These are phyloP conservation scores for Clangula hyemalis DNA, from an alignment of 2,797 vertebrate species.

Conservation along the genomic window DNA sequence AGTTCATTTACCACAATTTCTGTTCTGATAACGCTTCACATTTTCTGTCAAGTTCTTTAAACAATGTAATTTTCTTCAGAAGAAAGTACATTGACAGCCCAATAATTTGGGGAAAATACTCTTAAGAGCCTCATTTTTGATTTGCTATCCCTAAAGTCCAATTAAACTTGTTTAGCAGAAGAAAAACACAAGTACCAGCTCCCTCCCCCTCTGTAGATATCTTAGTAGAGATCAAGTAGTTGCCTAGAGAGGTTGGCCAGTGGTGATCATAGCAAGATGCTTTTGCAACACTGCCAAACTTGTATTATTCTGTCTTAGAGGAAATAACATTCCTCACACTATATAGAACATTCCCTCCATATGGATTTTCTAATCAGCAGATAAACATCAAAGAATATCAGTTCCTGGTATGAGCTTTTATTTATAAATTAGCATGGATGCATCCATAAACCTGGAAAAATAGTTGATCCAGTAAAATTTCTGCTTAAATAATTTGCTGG, in stretches of 20 bases:
- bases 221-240: neutral
- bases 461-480: neutral
- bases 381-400: neutral
- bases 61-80: neutral
- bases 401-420: neutral
- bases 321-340: neutral
- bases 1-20: neutral
- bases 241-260: neutral
- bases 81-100: neutral
- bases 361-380: neutral
- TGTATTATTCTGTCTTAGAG: neutral
- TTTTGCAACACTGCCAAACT: neutral
- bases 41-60: slow-evolving; percentile 31
- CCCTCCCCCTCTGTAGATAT: neutral
- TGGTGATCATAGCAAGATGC: neutral
- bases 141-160: neutral
- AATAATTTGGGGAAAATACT: neutral
- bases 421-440: neutral
- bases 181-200: neutral
- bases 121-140: neutral
- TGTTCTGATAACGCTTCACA: neutral
- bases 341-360: neutral
- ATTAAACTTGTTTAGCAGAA: neutral
- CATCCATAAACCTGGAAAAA: neutral
- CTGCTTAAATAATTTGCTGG: neutral